phyloP scores from a whole-genome alignment of 64 coral and sea anemone genomes.

The Montipora efflorescens region DNA sequence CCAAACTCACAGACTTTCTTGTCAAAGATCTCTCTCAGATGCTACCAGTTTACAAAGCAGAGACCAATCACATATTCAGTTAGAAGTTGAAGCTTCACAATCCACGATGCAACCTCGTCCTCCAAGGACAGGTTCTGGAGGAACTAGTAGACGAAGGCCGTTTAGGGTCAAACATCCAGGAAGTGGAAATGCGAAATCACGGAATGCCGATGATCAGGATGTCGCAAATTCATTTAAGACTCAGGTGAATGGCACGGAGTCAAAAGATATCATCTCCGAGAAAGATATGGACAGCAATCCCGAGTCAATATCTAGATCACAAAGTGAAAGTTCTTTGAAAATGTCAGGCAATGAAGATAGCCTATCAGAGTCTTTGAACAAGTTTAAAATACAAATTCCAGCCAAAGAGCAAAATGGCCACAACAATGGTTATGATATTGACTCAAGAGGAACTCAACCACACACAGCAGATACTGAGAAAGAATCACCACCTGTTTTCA shows the following conservation, averaged over 20 bases:
- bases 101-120: constrained; percentile 91
- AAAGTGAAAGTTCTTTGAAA: constrained; percentile 91
- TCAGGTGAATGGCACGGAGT: constrained; percentile 10
- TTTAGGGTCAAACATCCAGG: constrained; percentile 73
- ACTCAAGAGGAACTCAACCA: not conserved
- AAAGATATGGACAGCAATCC: constrained; percentile 48
- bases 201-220: constrained; percentile 52
- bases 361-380: constrained; percentile 77
- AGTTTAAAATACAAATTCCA: constrained; percentile 60
- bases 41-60: constrained; percentile 28
- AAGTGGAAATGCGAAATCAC: not conserved
- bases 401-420: constrained; percentile 37
- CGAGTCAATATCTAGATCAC: constrained; percentile 86
- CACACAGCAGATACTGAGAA: constrained; percentile 14
- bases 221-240: not conserved
- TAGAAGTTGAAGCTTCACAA: constrained; percentile 82
- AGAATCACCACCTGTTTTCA: constrained; percentile 72
- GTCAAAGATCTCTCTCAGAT: constrained; percentile 70
- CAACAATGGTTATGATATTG: not conserved
- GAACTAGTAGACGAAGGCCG: constrained; percentile 73
- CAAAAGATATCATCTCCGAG: not conserved
- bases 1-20: constrained; percentile 39
- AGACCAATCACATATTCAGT: constrained; percentile 57
- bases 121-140: constrained; percentile 91
- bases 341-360: constrained; percentile 85